Conservation (phyloP, 2,888 invertebrate species). For the Achlya flavicornis region DNA sequence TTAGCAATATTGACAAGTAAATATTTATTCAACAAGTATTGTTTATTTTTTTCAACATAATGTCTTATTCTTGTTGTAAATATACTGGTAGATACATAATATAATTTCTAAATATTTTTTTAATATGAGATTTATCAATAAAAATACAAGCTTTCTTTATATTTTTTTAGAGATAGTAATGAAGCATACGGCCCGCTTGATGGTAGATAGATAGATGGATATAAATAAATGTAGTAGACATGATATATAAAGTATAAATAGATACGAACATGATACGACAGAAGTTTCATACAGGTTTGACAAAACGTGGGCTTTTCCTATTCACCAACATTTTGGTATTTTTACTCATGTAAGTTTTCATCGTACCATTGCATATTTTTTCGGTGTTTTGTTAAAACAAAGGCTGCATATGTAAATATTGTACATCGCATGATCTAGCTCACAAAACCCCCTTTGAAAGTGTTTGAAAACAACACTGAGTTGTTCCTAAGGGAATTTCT, state of each 20-base stretch:
- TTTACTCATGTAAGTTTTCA: not conserved
- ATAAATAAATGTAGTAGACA: too few relatives aligned
- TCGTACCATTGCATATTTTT: not conserved
- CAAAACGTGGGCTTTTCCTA: not conserved
- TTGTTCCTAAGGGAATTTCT: constrained; percentile 22
- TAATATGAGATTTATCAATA: too few relatives aligned
- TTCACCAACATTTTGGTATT: not conserved
- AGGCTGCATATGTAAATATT: constrained; percentile 10
- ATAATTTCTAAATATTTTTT: too few relatives aligned
- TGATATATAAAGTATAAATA: not conserved
- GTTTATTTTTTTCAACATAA: too few relatives aligned
- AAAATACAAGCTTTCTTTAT: too few relatives aligned
- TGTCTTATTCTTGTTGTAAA: too few relatives aligned
- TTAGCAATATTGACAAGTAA: not conserved
- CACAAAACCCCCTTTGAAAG: constrained; percentile 25
- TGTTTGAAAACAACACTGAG: constrained; percentile 13
- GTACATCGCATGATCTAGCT: constrained; percentile 11
- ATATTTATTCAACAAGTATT: too few relatives aligned
- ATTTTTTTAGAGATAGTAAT: too few relatives aligned
- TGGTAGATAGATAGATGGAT: too few relatives aligned
- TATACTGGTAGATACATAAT: too few relatives aligned
- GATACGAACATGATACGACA: not conserved
- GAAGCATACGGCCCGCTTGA: too few relatives aligned
- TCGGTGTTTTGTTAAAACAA: constrained; percentile 1
- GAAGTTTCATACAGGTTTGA: not conserved